A percentile compares a stretch with the other conserved stretches of the same genome.
These are phyloP conservation scores for Dasyprocta punctata DNA, from an alignment of 2,113 vertebrate species.

Conservation along the genomic window DNA sequence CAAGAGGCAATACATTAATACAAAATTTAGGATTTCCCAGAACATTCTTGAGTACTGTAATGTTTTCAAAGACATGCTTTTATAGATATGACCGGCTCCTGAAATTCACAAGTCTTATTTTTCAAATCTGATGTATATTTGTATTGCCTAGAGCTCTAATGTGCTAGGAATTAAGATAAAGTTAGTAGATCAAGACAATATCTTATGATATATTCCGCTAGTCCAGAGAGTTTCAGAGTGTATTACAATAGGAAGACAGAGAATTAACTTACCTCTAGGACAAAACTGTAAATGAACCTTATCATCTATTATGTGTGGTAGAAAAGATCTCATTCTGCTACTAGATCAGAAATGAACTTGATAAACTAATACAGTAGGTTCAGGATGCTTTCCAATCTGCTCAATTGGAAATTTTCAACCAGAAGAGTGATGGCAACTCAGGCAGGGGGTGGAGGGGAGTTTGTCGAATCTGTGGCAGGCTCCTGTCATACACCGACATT, in stretches of 20 bases:
- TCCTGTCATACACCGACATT: background rate
- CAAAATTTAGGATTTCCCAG: background rate
- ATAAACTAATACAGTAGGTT: background rate
- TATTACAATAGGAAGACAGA: background rate
- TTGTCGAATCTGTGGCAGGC: background rate
- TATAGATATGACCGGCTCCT: background rate
- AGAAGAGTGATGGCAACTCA: background rate
- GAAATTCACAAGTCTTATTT: background rate
- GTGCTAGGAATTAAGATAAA: background rate
- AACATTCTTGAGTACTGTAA: no score
- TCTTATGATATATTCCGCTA: background rate
- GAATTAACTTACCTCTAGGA: background rate
- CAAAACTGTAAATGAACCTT: background rate
- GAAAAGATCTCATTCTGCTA: background rate
- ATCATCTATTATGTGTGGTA: background rate
- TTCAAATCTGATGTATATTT: background rate
- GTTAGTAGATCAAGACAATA: background rate
- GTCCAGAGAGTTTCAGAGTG: background rate
- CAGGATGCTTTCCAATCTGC: background rate
- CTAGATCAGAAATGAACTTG: background rate
- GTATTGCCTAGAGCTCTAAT: background rate
- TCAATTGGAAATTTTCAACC: background rate
- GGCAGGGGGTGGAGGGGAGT: background rate
- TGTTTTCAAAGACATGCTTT: no score
- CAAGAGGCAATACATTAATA: background rate